Conservation (phyloP, 2,888 invertebrate genomes). For the Sylvicola fuscatus region DNA sequence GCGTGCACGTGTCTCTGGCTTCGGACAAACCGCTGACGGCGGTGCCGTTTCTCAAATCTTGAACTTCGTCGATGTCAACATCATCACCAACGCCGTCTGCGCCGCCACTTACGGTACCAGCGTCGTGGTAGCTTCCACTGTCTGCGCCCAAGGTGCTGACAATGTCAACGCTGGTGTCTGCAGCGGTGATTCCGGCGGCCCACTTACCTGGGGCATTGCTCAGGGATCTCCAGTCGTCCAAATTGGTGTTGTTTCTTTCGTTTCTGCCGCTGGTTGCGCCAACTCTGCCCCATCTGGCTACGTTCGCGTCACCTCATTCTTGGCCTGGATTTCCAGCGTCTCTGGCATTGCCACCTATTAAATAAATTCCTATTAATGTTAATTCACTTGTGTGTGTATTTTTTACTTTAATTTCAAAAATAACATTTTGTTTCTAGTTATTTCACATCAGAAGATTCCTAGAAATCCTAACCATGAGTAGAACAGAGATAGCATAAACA, state of each 20-base stretch:
- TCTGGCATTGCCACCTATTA: no score
- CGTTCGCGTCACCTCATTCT: background rate
- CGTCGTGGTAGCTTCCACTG: background rate
- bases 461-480: no score
- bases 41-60: background rate
- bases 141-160: background rate
- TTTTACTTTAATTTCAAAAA: no score
- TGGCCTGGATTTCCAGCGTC: background rate
- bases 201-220: background rate
- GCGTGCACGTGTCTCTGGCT: conserved; percentile 1
- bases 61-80: background rate
- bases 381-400: no score
- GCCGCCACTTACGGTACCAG: background rate
- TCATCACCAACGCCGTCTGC: background rate
- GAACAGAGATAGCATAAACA: no score
- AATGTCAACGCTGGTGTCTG: background rate
- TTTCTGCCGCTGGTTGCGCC: background rate
- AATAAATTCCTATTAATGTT: no score
- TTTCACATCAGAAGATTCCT: no score
- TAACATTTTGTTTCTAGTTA: no score
- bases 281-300: background rate
- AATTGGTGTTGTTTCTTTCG: conserved; percentile 1
- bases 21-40: background rate
- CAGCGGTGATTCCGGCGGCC: conserved; percentile 2
- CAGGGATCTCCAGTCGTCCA: conserved; percentile 1